Base-by-base conservation (phyloP, 2,113 vertebrate species). In the Leiothrix lutea region DNA sequence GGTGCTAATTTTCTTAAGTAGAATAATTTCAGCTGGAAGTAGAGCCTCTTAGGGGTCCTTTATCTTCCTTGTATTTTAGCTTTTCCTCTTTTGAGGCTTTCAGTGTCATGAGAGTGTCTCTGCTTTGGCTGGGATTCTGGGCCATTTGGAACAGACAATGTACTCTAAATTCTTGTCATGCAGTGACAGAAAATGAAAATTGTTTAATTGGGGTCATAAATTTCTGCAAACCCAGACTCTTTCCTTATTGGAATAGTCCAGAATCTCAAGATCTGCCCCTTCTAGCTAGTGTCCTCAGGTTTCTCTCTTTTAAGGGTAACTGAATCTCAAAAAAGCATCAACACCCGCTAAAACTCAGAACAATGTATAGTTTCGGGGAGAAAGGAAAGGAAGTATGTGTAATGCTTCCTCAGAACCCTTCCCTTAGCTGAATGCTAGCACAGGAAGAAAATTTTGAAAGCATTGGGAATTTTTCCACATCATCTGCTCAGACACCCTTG, bases 1-100 rank as follows among this genome's bases (percentile, higher is more conserved):
- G 40, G 78, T 95, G 80, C 48, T 96, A 93, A 96, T 97, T 97
- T 97, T 94, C 81, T 91, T 80, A 90, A 95, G 86, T 79, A 67
- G 81, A 86, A 94, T 45, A 82, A 91, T 92, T 84, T 90, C 92
- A 83, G 58, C 71, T 70, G 51, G 20, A 78, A 93, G 83, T 79
- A 38, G 14, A 53, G 7, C 23, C 83, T 88, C 69, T 73, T 61
- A 78, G 17, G n/a, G 6, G 24, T 79, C 48, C 94, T 88, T 84
- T 62, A 67, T 83, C 64, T 80, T 84, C 45, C 51, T 22, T 57
- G 36, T 48, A 17, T 87, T 94, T 95, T 74, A 58, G 48, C 31
- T 88, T 78, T 88, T 78, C 36, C 36, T 62, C 20, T 86, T 81
- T 61, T 5, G 12, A 85, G 61, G 40, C 20, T 91, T 42, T 23